A percentile compares a stretch with the other conserved stretches of the same genome.
These are phyloP conservation scores for Xerus rutilus DNA, from an alignment of 2,797 vertebrate species.

Conservation along the genomic window DNA sequence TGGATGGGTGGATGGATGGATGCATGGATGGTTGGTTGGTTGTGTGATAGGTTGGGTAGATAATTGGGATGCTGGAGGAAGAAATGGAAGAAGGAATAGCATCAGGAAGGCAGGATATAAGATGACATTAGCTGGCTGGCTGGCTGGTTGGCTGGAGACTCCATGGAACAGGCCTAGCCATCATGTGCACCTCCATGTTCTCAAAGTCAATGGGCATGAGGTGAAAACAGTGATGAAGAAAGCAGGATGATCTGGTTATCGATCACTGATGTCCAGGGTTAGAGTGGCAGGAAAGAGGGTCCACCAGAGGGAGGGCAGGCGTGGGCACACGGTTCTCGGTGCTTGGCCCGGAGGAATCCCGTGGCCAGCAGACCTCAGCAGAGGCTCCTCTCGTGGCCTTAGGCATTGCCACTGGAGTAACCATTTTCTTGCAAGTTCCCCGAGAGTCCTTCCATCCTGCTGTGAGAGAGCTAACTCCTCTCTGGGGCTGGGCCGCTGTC, in stretches of 20 bases:
- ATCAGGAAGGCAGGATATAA: not conserved
- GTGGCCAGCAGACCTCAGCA: not conserved
- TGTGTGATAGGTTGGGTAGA: not conserved
- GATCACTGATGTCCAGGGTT: not conserved
- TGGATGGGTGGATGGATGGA: not conserved
- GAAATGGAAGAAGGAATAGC: not conserved
- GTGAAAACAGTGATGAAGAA: not conserved
- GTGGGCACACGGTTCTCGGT: not conserved
- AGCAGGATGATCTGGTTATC: not conserved
- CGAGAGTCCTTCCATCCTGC: constrained; percentile 28
- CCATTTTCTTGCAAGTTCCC: constrained; percentile 2
- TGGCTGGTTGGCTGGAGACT: not conserved
- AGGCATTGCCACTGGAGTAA: not conserved
- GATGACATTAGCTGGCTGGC: not conserved
- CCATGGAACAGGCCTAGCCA: not conserved
- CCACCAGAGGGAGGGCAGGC: not conserved
- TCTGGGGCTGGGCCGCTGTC: not conserved
- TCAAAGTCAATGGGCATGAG: not conserved
- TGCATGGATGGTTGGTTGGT: no score
- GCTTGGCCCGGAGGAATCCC: not conserved
- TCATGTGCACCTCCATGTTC: not conserved
- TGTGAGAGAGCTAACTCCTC: not conserved
- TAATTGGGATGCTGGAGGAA: not conserved
- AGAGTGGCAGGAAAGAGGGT: not conserved
- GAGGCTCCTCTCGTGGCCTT: not conserved